Conservation (phyloP, 2,797 vertebrate species). For the Brotogeris chrysoptera region DNA sequence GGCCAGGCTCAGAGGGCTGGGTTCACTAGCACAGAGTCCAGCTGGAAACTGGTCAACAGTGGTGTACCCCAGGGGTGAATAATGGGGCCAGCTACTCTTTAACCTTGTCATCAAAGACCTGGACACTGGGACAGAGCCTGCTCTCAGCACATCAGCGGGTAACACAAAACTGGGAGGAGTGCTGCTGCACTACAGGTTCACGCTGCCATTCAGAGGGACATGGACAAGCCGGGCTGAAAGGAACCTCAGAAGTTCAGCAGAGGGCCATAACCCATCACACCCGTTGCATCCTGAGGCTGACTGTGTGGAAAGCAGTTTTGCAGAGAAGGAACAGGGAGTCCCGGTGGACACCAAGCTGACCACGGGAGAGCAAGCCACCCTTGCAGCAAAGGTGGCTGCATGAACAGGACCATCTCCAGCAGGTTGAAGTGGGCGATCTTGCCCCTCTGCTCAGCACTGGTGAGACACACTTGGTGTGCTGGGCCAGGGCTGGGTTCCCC, state of each 20-base stretch:
- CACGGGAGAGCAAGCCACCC: neutral
- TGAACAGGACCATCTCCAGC: neutral
- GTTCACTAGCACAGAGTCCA: neutral
- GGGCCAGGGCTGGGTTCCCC: neutral
- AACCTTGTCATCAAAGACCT: neutral
- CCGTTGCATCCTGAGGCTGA: accelerated
- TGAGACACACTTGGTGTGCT: neutral
- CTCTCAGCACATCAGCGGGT: neutral
- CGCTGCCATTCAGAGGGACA: neutral
- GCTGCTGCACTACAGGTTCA: neutral
- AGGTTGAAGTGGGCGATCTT: neutral
- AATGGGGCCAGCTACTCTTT: neutral
- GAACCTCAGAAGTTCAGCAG: neutral
- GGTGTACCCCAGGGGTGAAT: neutral
- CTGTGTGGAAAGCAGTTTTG: neutral
- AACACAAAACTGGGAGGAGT: neutral
- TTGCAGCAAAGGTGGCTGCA: neutral
- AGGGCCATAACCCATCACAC: neutral
- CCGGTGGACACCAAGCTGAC: neutral
- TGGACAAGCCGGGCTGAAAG: neutral
- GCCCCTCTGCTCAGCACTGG: neutral
- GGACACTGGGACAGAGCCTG: neutral
- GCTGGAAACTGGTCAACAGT: neutral
- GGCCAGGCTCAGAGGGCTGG: neutral
- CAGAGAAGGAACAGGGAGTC: neutral